phyloP scores from a whole-genome alignment of 1,140 invertebrate genomes.

The Rhagoletis pomonella region DNA sequence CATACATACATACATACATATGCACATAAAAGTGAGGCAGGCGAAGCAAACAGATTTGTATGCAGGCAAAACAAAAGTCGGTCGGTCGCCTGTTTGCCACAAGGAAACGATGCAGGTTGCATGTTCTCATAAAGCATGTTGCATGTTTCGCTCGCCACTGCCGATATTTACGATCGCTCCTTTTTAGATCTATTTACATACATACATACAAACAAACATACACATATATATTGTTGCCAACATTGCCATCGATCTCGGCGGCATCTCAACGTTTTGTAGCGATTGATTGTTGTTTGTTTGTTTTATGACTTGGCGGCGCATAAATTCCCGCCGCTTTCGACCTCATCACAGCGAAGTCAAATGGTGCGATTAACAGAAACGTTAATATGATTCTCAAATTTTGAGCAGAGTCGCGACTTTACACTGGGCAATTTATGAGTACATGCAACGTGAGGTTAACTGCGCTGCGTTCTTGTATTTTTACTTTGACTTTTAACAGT shows the following conservation, averaged over 20 bases:
- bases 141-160: not conserved
- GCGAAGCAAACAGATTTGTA: not conserved
- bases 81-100: not conserved
- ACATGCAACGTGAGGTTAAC: slow-evolving; percentile 25
- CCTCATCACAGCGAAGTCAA: slow-evolving; percentile 36
- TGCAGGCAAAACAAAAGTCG: not conserved
- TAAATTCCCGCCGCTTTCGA: slow-evolving; percentile 48
- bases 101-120: not conserved
- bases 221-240: too few species aligned
- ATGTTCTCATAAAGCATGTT: slow-evolving; percentile 8
- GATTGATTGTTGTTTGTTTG: slow-evolving; percentile 46
- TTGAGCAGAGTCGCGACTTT: not conserved
- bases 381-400: slow-evolving; percentile 24
- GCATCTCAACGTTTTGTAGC: not conserved
- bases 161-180: slow-evolving; percentile 15
- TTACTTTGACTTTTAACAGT: slow-evolving; percentile 45
- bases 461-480: not conserved
- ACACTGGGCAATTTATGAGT: slow-evolving; percentile 29
- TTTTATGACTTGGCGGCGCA: slow-evolving; percentile 39
- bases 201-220: too few species aligned
- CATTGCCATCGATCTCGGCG: not conserved
- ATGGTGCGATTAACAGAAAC: slow-evolving; percentile 45
- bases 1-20: too few species aligned
- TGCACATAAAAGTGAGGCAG: not conserved
- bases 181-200: not conserved